Percentiles rank a stretch among this genome's conserved stretches.
Conservation (phyloP, 2,888 invertebrate species). For the Incurvaria masculella region DNA sequence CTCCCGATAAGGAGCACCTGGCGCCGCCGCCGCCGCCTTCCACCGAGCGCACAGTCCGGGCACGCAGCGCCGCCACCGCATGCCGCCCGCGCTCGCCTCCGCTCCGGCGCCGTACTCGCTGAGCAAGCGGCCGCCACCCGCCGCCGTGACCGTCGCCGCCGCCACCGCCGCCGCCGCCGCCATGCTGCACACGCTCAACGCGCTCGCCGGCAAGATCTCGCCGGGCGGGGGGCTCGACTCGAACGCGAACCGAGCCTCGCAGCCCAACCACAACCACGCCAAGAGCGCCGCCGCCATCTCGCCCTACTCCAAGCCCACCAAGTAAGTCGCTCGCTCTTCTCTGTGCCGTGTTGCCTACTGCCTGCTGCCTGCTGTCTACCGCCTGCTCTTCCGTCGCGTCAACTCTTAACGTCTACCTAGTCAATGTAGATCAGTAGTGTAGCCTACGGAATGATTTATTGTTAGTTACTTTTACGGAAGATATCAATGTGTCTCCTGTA, state of each 20-base stretch:
- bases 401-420: no score
- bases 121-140: slow-evolving; percentile 45
- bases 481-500: no score
- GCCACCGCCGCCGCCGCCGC: slow-evolving; percentile 18
- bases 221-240: slow-evolving; percentile 71
- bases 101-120: slow-evolving; percentile 9
- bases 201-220: slow-evolving; percentile 86
- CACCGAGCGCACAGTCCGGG: slow-evolving; percentile 26
- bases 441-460: no score
- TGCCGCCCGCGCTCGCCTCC: slow-evolving; percentile 29
- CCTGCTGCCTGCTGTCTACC: not conserved
- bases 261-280: slow-evolving; percentile 47
- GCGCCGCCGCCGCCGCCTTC: slow-evolving; percentile 7
- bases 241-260: slow-evolving; percentile 64
- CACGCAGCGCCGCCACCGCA: slow-evolving; percentile 62
- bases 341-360: not conserved
- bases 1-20: slow-evolving; percentile 5
- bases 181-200: slow-evolving; percentile 86
- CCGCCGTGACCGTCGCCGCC: slow-evolving; percentile 58
- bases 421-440: no score
- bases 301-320: slow-evolving; percentile 47
- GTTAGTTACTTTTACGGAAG: no score
- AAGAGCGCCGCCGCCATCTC: slow-evolving; percentile 42
- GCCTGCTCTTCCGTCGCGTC: no score
- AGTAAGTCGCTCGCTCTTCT: slow-evolving; percentile 32